Percentiles rank a stretch among this genome's conserved stretches.
phyloP scores from a whole-genome alignment of 2,888 invertebrate species.

The Agrilus mali region DNA sequence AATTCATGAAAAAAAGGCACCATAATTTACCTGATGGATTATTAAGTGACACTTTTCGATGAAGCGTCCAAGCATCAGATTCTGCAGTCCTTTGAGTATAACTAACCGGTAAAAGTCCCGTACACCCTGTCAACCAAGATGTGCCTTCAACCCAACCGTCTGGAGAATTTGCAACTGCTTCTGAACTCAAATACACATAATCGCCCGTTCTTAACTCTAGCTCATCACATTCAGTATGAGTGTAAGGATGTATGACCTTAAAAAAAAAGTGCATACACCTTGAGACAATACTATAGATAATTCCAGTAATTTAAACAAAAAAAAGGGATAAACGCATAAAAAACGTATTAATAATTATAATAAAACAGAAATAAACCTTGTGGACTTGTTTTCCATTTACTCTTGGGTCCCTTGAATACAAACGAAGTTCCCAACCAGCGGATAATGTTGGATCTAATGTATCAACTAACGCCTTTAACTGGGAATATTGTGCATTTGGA shows the following conservation, averaged over 20 bases:
- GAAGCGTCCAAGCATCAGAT: constrained; percentile 85
- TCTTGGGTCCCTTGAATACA: constrained; percentile 76
- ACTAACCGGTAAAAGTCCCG: constrained; percentile 69
- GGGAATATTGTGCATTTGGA: constrained; percentile 54
- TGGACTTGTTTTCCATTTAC: constrained; percentile 56
- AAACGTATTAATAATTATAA: too few relatives aligned
- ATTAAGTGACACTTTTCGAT: constrained; percentile 50
- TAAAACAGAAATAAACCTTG: constrained; percentile 21
- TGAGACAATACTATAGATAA: not conserved
- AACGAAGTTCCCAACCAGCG: constrained; percentile 70
- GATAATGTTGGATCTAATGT: constrained; percentile 53
- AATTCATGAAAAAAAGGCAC: too few relatives aligned
- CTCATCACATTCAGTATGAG: constrained; percentile 68
- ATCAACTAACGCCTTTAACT: constrained; percentile 61
- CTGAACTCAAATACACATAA: constrained; percentile 69
- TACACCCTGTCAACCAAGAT: constrained; percentile 69
- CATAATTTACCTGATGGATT: constrained; percentile 7
- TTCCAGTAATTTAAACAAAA: not conserved
- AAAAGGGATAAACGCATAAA: too few relatives aligned
- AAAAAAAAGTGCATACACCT: constrained; percentile 3
- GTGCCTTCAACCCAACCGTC: constrained; percentile 85
- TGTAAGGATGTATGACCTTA: constrained; percentile 64
- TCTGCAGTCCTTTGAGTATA: constrained; percentile 76
- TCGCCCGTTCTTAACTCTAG: constrained; percentile 76
- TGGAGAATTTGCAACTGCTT: constrained; percentile 56